Percentiles rank a stretch among this genome's conserved stretches.
These are phyloP conservation scores for Anguilla japonica DNA, from an alignment of 2,113 vertebrate species.

Conservation along the genomic window DNA sequence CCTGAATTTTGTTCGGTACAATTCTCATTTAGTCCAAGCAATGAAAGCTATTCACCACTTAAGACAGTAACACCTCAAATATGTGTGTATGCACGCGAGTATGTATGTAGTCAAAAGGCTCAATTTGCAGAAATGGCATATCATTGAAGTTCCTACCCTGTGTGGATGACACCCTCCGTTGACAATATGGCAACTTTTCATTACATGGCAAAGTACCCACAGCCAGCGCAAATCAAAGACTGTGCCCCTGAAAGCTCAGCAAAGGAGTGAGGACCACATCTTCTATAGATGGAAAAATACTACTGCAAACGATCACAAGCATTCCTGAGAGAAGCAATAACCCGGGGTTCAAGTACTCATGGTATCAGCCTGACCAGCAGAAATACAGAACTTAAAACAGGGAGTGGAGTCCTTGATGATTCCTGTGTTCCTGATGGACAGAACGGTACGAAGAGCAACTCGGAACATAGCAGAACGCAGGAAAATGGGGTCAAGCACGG, in stretches of 20 bases:
- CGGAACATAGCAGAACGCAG: neutral
- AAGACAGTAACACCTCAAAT: too few species aligned
- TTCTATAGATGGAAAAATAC: neutral
- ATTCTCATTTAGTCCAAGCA: too few species aligned
- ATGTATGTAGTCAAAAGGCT: too few species aligned
- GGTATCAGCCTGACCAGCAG: neutral
- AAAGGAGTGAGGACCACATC: neutral
- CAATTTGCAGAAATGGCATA: neutral
- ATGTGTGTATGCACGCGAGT: too few species aligned
- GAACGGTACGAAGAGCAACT: neutral
- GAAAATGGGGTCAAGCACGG: neutral
- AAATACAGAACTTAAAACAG: neutral
- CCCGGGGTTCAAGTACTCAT: neutral
- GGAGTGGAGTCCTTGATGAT: neutral
- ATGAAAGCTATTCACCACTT: too few species aligned
- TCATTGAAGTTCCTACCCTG: neutral
- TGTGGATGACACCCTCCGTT: neutral
- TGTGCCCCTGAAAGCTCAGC: neutral
- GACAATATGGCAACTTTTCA: neutral
- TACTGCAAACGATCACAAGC: neutral
- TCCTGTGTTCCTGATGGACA: neutral
- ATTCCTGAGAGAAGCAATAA: neutral
- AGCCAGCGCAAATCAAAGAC: neutral
- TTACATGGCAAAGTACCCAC: neutral
- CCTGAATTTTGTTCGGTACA: too few species aligned